Conservation (phyloP, 30 jellyfish, hydroid and myxozoan genomes). For the Nemopilema nomurai region DNA sequence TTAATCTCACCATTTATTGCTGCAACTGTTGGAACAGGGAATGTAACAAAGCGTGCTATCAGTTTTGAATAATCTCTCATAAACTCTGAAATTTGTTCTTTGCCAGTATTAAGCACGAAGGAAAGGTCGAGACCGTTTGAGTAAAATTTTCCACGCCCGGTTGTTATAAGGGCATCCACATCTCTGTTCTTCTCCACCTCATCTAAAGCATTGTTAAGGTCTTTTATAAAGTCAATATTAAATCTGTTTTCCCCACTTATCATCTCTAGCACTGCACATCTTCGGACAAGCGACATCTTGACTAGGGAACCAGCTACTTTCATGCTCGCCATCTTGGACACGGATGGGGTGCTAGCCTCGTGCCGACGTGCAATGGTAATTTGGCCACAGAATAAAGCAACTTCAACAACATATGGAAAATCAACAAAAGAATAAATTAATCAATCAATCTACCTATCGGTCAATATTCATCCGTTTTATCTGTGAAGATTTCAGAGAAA, state of each 20-base stretch:
- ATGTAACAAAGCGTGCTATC: constrained; percentile 62
- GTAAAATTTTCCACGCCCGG: constrained; percentile 56
- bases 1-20: constrained; percentile 65
- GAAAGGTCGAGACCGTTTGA: constrained; percentile 68
- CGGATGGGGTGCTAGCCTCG: too few species aligned
- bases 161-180: constrained; percentile 60
- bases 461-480: too few species aligned
- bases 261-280: constrained; percentile 66
- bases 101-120: constrained; percentile 29
- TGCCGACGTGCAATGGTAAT: too few species aligned
- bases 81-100: constrained; percentile 15
- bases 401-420: too few species aligned
- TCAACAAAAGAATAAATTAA: too few species aligned
- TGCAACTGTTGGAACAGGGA: constrained; percentile 74
- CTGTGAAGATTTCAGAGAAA: too few species aligned
- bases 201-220: constrained; percentile 51
- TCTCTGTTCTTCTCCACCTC: constrained; percentile 37
- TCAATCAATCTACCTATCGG: too few species aligned
- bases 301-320: constrained; percentile 10
- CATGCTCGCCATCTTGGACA: neutral
- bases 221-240: constrained; percentile 28
- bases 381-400: too few species aligned
- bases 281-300: constrained; percentile 18
- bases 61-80: constrained; percentile 47
- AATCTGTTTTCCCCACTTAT: constrained; percentile 56